Base-by-base conservation (phyloP, 2,797 vertebrate genomes). In the Notolabrus celidotus region DNA sequence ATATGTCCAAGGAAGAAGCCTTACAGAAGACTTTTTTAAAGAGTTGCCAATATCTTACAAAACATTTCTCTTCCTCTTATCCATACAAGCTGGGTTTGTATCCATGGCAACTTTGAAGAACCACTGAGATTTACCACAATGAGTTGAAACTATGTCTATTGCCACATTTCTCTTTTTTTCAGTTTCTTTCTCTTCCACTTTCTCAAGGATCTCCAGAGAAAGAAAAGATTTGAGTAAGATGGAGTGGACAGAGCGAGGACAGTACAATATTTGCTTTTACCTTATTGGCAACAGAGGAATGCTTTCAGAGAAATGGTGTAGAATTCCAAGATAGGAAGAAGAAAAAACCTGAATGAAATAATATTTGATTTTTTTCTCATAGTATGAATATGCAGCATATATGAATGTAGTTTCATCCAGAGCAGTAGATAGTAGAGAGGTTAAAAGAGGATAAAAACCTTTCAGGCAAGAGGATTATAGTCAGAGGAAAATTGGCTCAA, bases 81-180 rank as follows among this genome's bases (percentile, higher is more conserved):
- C 50, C 45, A 77, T 79, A 82, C 67, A 80, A 65, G 55, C 65
- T 65, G 61, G 70, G 54, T 83, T 79, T 79, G 80, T 89, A 85
- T 89, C 89, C 89, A 90, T 91, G 77, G 89, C 71, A 90, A 93
- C 89, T 69, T 88, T 83, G 53, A 82, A 80, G 70, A 90, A 80
- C 57, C 54, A 47, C 66, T 47, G 64, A 79, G 71, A 79, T 79
- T 81, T 78, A 74, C 72, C 74, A 79, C 79, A 65, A 77, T 78
- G 64, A 86, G 71, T 77, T 81, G 61, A 90, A 86, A 77, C 72
- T 79, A 67, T 79, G 50, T 80, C 77, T 74, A 55, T 87, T 82
- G 83, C 77, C 63, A 79, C 65, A 45, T 83, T 80, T 79, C 58
- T 79, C 79, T 73, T 50, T 50, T 50, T 50, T 31, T 78, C 49